Percentiles rank a stretch among this genome's conserved stretches.
phyloP scores from a whole-genome alignment of 2,888 invertebrate species.

The Alentia gelatinosa region DNA sequence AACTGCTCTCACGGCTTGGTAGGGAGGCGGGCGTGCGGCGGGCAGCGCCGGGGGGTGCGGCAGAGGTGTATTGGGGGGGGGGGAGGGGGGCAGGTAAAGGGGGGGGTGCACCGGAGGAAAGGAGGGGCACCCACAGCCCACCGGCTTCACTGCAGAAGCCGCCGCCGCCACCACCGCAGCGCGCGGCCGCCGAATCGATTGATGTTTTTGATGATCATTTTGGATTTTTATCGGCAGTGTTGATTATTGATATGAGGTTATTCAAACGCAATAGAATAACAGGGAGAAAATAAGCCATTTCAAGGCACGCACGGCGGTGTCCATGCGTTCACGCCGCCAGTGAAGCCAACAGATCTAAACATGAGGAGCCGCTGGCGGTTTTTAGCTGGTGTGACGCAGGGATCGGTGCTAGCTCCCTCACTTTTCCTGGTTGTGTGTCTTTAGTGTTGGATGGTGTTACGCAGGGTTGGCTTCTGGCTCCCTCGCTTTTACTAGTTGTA shows the following conservation, averaged over 20 bases:
- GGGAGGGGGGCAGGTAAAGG: neutral
- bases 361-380: neutral
- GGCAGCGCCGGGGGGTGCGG: neutral
- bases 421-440: too few species aligned
- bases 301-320: conserved; percentile 14
- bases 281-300: conserved; percentile 39
- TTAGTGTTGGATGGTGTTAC: too few species aligned
- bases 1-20: conserved; percentile 30
- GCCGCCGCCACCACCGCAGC: neutral
- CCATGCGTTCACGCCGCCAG: neutral
- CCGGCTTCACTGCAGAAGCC: neutral
- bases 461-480: too few species aligned
- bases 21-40: neutral
- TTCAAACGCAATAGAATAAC: conserved; percentile 33
- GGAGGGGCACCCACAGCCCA: neutral
- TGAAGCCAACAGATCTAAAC: conserved; percentile 4
- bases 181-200: conserved; percentile 17
- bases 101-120: neutral
- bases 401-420: too few species aligned
- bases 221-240: conserved; percentile 41
- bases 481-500: too few species aligned
- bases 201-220: conserved; percentile 45
- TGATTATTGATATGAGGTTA: conserved; percentile 47
- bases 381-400: too few species aligned
- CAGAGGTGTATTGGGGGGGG: neutral